Conservation (phyloP, 1,140 invertebrate genomes). For the Agraylea sexmaculata region DNA sequence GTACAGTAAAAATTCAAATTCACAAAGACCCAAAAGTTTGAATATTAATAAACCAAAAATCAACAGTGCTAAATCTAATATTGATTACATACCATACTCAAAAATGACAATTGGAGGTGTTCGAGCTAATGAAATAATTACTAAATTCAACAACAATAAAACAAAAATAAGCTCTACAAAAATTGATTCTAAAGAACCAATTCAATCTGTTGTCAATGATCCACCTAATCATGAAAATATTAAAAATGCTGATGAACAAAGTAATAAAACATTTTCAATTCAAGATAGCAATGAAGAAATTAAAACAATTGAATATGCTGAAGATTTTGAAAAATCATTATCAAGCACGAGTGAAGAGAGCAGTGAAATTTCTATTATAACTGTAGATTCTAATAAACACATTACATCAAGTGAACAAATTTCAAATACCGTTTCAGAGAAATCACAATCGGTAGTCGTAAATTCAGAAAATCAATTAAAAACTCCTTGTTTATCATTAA, state of each 20-base stretch:
- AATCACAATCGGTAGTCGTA: constrained; percentile 4
- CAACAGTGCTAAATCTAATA: constrained; percentile 25
- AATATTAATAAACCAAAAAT: constrained; percentile 3
- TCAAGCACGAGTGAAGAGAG: constrained; percentile 10
- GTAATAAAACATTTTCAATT: constrained; percentile 8
- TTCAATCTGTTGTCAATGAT: constrained; percentile 17
- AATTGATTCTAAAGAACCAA: constrained; percentile 21
- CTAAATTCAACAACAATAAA: constrained; percentile 24
- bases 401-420: constrained; percentile 5
- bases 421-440: neutral
- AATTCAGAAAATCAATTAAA: constrained; percentile 1
- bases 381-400: constrained; percentile 9
- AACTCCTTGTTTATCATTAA: constrained; percentile 8
- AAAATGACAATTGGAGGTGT: constrained; percentile 36
- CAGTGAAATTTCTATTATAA: constrained; percentile 7
- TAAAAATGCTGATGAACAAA: constrained; percentile 9
- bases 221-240: constrained; percentile 20
- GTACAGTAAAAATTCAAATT: constrained; percentile 12
- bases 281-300: constrained; percentile 19
- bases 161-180: constrained; percentile 27
- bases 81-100: constrained; percentile 37
- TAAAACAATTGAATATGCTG: constrained; percentile 27
- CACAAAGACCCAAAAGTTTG: neutral
- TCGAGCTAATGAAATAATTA: constrained; percentile 31
- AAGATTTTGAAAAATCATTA: constrained; percentile 30